Conservation (phyloP, 1,140 invertebrate genomes). For the Drosophila pallidifrons region DNA sequence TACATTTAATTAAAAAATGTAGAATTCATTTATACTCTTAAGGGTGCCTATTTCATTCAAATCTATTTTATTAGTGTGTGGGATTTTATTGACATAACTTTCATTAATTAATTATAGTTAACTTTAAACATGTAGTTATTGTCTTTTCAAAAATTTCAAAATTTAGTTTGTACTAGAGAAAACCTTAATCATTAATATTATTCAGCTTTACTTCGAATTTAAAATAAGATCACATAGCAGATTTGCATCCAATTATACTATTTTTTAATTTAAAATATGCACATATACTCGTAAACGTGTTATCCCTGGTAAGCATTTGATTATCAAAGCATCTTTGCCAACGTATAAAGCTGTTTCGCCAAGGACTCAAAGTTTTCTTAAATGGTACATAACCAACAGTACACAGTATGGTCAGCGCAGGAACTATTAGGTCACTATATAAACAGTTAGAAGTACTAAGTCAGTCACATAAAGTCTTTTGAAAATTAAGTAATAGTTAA, state of each 20-base stretch:
- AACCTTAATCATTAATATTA: conserved; percentile 12
- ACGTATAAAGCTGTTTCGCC: conserved; percentile 62
- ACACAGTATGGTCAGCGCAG: conserved; percentile 24
- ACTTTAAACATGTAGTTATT: conserved; percentile 44
- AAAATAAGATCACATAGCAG: conserved; percentile 75
- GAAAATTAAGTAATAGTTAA: conserved; percentile 2
- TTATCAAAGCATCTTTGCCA: conserved; percentile 51
- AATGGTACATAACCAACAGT: conserved; percentile 8
- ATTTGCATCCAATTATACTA: conserved; percentile 29
- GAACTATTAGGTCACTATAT: conserved; percentile 45
- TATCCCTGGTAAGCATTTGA: neutral
- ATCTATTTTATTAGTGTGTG: neutral
- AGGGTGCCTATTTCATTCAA: neutral
- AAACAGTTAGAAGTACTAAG: conserved; percentile 32
- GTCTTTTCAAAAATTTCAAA: conserved; percentile 51
- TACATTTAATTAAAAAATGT: too few species aligned
- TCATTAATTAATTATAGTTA: neutral
- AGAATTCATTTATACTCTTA: too few species aligned
- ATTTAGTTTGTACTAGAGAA: conserved; percentile 53
- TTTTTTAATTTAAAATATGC: conserved; percentile 16
- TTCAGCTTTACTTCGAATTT: conserved; percentile 48
- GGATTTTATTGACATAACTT: conserved; percentile 26
- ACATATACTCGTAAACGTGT: conserved; percentile 2
- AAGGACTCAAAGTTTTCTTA: conserved; percentile 26
- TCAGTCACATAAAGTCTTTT: conserved; percentile 58